phyloP scores from a whole-genome alignment of 1,140 invertebrate species.

The Apis laboriosa region DNA sequence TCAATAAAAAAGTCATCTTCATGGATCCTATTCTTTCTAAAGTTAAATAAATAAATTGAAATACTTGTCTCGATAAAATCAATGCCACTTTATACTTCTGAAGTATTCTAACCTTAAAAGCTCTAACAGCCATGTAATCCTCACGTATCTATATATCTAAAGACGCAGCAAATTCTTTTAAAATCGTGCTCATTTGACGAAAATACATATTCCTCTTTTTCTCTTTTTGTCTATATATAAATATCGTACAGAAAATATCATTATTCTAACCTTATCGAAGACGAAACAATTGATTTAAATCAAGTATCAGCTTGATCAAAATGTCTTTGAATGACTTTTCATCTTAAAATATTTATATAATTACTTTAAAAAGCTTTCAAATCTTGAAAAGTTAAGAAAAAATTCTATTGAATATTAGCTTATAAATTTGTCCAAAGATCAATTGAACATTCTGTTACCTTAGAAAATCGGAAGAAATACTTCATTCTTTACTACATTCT shows the following conservation, averaged over 20 bases:
- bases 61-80: conserved; percentile 31
- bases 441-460: background rate
- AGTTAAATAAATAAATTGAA: conserved; percentile 18
- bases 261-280: conserved; percentile 5
- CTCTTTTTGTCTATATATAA: background rate
- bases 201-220: conserved; percentile 2
- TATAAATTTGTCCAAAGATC: background rate
- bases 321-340: background rate
- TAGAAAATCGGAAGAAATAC: background rate
- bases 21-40: background rate
- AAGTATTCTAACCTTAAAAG: conserved; percentile 17
- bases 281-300: background rate
- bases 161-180: background rate
- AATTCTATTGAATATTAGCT: background rate
- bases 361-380: background rate
- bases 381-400: background rate
- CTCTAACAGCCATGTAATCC: background rate
- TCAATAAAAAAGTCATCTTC: background rate
- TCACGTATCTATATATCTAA: background rate
- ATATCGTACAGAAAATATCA: conserved; percentile 17
- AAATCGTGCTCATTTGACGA: conserved; percentile 7
- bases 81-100: conserved; percentile 19
- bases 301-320: too few relatives aligned
- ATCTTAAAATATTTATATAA: background rate
- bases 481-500: background rate